These are phyloP conservation scores for Semicossyphus pulcher DNA, from an alignment of 2,113 vertebrate genomes.

Conservation along the genomic window DNA sequence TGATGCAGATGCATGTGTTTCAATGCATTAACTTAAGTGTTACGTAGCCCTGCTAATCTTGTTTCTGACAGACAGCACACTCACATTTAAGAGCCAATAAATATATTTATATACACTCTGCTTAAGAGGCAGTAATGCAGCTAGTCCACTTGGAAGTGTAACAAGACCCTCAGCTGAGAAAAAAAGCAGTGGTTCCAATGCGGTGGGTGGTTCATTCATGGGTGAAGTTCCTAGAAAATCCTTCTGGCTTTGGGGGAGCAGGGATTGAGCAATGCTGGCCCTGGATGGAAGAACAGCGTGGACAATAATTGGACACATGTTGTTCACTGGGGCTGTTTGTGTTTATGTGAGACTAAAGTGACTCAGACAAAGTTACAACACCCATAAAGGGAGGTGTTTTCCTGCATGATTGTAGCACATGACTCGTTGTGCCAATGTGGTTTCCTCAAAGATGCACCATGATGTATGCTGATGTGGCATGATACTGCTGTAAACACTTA, in stretches of 20 bases:
- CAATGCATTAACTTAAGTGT: constrained; percentile 1
- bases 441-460: not conserved
- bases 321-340: constrained; percentile 12
- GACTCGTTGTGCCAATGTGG: not conserved
- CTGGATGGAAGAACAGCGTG: not conserved
- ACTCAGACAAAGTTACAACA: not conserved
- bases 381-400: not conserved
- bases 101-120: not conserved
- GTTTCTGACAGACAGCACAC: not conserved
- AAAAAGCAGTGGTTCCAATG: not conserved
- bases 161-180: constrained; percentile 15
- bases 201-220: constrained; percentile 42
- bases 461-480: not conserved
- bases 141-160: constrained; percentile 17
- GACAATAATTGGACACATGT: not conserved
- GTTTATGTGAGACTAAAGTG: not conserved
- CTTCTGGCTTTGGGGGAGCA: not conserved
- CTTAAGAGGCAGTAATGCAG: not conserved
- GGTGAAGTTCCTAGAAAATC: constrained; percentile 62
- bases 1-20: not conserved
- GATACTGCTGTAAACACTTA: not conserved
- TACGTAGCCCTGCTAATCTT: not conserved
- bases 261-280: constrained; percentile 40
- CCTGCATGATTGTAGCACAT: not conserved
- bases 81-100: not conserved